Conservation (phyloP, 2,888 invertebrate species). For the Sinodicranocentrus sp. region DNA sequence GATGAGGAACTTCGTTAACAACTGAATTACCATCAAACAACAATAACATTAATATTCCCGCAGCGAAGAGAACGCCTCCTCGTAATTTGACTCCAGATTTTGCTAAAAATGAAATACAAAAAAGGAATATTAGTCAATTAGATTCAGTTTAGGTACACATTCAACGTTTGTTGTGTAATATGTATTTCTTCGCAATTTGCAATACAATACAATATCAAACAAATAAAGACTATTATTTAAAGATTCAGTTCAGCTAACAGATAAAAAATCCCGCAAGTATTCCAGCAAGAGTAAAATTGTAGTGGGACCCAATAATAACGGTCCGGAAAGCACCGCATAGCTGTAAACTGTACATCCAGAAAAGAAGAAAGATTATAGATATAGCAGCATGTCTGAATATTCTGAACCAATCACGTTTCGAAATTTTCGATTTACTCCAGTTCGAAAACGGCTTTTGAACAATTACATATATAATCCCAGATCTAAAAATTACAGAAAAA, state of each 20-base stretch:
- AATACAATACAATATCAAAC: not conserved
- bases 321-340: constrained; percentile 73
- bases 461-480: constrained; percentile 59
- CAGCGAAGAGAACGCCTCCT: constrained; percentile 70
- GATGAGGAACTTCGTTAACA: not conserved
- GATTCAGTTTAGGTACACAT: too few species aligned
- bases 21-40: constrained; percentile 60
- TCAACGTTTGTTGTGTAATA: too few species aligned
- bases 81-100: constrained; percentile 71
- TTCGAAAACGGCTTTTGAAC: constrained; percentile 68
- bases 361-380: constrained; percentile 58
- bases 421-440: constrained; percentile 48
- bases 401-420: constrained; percentile 67
- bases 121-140: too few species aligned
- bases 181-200: too few species aligned
- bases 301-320: constrained; percentile 67
- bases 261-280: constrained; percentile 71
- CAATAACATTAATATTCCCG: constrained; percentile 65
- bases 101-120: too few species aligned
- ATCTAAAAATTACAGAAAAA: constrained; percentile 52
- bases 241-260: too few species aligned
- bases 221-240: too few species aligned
- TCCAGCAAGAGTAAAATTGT: constrained; percentile 72
- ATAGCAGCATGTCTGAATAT: constrained; percentile 66
- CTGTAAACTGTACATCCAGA: constrained; percentile 70